These are phyloP conservation scores for Choristoneura fumiferana DNA, from an alignment of 1,140 invertebrate genomes.

Conservation along the genomic window DNA sequence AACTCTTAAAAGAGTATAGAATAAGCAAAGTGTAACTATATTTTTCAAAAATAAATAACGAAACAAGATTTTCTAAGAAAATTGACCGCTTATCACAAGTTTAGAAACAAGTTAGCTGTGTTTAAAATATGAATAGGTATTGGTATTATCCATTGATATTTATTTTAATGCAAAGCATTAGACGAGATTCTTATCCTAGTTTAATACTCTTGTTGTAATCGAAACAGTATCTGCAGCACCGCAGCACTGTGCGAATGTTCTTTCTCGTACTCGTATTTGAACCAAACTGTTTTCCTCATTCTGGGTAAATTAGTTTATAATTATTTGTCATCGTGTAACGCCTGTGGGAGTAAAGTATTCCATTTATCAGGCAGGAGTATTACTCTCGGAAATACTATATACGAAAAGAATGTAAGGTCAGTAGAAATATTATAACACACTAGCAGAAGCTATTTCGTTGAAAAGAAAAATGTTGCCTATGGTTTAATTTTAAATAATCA, in stretches of 20 bases:
- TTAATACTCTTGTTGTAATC: not conserved
- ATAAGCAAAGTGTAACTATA: constrained; percentile 26
- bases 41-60: constrained; percentile 5
- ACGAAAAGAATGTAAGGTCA: too few relatives aligned
- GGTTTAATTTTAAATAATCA: too few relatives aligned
- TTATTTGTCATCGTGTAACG: too few relatives aligned
- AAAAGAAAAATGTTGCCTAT: too few relatives aligned
- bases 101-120: not conserved
- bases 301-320: too few relatives aligned
- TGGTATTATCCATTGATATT: not conserved
- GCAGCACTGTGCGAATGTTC: too few relatives aligned
- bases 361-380: not conserved
- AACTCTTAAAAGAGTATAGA: constrained; percentile 55
- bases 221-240: not conserved
- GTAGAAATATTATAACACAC: too few relatives aligned
- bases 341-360: too few relatives aligned
- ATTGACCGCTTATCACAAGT: not conserved
- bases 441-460: too few relatives aligned
- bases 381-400: too few relatives aligned
- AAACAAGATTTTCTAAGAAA: not conserved
- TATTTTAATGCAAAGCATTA: not conserved
- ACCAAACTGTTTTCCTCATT: too few relatives aligned
- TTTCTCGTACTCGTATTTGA: too few relatives aligned
- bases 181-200: not conserved
- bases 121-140: constrained; percentile 16